Percentiles rank a stretch among this genome's conserved stretches.
These are phyloP conservation scores for Lophius piscatorius DNA, from an alignment of 2,113 vertebrate species.

Conservation along the genomic window DNA sequence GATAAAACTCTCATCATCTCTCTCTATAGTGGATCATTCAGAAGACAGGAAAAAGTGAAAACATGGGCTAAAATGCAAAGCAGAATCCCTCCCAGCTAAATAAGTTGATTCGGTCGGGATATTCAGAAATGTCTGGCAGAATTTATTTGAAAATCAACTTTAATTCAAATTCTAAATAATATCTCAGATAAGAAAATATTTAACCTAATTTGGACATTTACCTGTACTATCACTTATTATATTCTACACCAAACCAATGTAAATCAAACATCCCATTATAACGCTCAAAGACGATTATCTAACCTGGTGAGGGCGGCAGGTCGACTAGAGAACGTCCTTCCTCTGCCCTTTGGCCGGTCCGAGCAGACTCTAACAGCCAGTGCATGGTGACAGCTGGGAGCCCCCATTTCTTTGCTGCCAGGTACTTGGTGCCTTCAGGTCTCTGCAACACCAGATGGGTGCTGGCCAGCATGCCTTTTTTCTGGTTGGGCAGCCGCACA, in stretches of 20 bases:
- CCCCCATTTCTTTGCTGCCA: slow-evolving; percentile 94
- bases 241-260: too few species aligned
- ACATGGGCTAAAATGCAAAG: not conserved
- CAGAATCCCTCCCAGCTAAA: not conserved
- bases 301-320: slow-evolving; percentile 82
- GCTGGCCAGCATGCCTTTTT: slow-evolving; percentile 93
- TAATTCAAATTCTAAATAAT: too few species aligned
- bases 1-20: slow-evolving; percentile 78
- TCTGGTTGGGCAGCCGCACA: slow-evolving; percentile 88
- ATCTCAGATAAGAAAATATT: too few species aligned
- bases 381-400: slow-evolving; percentile 88
- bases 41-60: not conserved
- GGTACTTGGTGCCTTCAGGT: slow-evolving; percentile 91
- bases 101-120: too few species aligned
- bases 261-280: too few species aligned
- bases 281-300: not conserved
- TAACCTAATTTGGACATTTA: too few species aligned
- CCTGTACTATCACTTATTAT: too few species aligned
- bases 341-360: slow-evolving; percentile 81
- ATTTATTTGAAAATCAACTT: not conserved
- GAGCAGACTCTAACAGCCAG: slow-evolving; percentile 91
- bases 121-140: too few species aligned
- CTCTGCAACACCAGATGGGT: slow-evolving; percentile 90
- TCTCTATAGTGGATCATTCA: slow-evolving; percentile 60
- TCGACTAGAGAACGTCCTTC: slow-evolving; percentile 88